Conservation (phyloP, 2,797 vertebrate species). For the Betta splendens region DNA sequence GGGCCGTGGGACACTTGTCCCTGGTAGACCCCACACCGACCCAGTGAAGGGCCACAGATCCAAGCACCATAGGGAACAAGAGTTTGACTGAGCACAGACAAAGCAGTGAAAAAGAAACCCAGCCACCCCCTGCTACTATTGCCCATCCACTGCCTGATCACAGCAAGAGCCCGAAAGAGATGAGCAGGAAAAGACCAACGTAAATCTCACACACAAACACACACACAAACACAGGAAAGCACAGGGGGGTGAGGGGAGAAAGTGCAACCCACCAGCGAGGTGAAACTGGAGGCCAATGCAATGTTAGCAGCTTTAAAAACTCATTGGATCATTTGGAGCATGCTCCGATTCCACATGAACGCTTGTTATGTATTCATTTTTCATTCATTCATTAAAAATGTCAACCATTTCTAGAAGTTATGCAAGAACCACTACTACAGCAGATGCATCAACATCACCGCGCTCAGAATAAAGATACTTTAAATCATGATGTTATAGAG, state of each 20-base stretch:
- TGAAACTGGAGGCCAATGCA: slow-evolving; percentile 19
- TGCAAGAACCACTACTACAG: neutral
- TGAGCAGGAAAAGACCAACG: slow-evolving; percentile 57
- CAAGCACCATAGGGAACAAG: slow-evolving; percentile 48
- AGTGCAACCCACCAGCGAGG: neutral
- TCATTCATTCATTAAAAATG: no score
- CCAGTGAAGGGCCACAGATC: slow-evolving; percentile 54
- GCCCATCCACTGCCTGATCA: slow-evolving; percentile 47
- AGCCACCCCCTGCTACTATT: slow-evolving; percentile 46
- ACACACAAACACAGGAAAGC: slow-evolving; percentile 36
- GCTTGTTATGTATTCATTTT: no score
- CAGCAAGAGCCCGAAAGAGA: slow-evolving; percentile 43
- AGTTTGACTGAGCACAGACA: slow-evolving; percentile 76
- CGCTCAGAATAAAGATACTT: neutral
- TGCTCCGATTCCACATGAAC: neutral
- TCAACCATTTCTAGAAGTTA: neutral
- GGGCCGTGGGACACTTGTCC: slow-evolving; percentile 74
- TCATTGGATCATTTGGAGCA: neutral
- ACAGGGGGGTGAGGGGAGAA: neutral
- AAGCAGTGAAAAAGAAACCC: slow-evolving; percentile 67
- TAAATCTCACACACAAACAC: slow-evolving; percentile 61
- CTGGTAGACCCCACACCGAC: slow-evolving; percentile 74
- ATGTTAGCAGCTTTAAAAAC: neutral
- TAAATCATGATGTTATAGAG: no score
- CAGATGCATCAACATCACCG: neutral